Conservation (phyloP, 2,113 vertebrate species). For the Nycticryphes semicollaris region DNA sequence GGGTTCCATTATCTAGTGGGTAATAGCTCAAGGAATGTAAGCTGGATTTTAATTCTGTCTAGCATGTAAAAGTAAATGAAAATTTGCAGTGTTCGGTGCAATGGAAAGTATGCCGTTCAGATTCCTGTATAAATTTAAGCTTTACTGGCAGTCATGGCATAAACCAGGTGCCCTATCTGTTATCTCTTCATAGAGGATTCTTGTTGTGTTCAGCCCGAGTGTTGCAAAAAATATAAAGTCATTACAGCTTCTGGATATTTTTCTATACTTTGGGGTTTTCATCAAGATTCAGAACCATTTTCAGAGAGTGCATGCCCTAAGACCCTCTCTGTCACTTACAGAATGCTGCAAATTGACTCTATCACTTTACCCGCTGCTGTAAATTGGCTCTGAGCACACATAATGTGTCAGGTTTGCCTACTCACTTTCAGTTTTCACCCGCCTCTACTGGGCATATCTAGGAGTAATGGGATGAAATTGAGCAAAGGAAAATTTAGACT, state of each 20-base stretch:
- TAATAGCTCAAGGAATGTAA: conserved; percentile 11
- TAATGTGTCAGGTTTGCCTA: conserved; percentile 69
- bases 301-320: conserved; percentile 65
- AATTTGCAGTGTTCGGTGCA: neutral
- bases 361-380: conserved; percentile 64
- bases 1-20: neutral
- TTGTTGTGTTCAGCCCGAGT: neutral
- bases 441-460: conserved; percentile 65
- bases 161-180: neutral
- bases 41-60: conserved; percentile 20
- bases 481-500: conserved; percentile 69
- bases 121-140: neutral
- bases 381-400: conserved; percentile 72
- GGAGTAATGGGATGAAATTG: conserved; percentile 73
- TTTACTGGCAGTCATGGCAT: neutral
- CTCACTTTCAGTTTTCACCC: conserved; percentile 68
- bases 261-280: conserved; percentile 59
- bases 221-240: conserved; percentile 38
- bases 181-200: conserved; percentile 20
- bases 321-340: conserved; percentile 64
- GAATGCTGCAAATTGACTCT: conserved; percentile 72
- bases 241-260: conserved; percentile 52
- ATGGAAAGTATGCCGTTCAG: neutral
- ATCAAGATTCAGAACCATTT: conserved; percentile 66
- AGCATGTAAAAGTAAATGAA: neutral